Evolutionary conservation across 2,113 vertebrate genomes (phyloP).

Genomic region (Tenebrosternarchus preto): DNA sequence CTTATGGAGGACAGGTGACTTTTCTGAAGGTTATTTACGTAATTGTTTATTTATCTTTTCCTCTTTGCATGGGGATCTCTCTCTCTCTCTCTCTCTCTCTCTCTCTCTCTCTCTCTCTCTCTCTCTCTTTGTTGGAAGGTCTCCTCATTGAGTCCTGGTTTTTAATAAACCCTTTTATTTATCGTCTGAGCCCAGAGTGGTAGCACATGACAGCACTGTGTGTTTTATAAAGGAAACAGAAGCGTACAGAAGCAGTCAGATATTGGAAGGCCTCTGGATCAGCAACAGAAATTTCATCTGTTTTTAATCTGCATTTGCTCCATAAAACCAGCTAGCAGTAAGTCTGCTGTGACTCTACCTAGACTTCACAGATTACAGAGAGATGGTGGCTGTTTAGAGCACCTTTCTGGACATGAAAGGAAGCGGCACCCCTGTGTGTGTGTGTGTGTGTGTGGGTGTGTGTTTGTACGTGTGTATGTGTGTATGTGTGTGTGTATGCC

Average conservation of each 20-base stretch:
- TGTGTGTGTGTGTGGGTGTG: conserved; percentile 26
- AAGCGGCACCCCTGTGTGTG: conserved; percentile 9
- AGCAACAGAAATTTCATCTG: background rate
- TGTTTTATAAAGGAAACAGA: background rate
- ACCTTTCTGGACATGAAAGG: background rate
- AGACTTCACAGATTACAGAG: conserved; percentile 11
- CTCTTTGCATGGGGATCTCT: conserved; percentile 39
- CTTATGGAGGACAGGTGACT: conserved; percentile 83
- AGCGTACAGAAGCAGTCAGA: background rate
- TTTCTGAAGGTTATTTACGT: conserved; percentile 82
- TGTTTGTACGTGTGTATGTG: conserved; percentile 9
- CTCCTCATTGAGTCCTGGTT: conserved; percentile 36
- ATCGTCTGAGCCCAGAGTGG: background rate
- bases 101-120: conserved; percentile 39
- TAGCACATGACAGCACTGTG: background rate
- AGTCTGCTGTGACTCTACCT: background rate
- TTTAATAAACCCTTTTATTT: conserved; percentile 25
- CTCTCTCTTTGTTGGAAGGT: conserved; percentile 27
- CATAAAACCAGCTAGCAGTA: no score
- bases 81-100: conserved; percentile 43
- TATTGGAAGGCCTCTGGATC: background rate
- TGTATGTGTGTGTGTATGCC: conserved; percentile 8
- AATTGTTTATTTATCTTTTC: conserved; percentile 79
- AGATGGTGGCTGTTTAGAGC: conserved; percentile 23
- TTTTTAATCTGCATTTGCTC: background rate